phyloP scores from a whole-genome alignment of 2,113 vertebrate species.

The Mastomys natalensis region DNA sequence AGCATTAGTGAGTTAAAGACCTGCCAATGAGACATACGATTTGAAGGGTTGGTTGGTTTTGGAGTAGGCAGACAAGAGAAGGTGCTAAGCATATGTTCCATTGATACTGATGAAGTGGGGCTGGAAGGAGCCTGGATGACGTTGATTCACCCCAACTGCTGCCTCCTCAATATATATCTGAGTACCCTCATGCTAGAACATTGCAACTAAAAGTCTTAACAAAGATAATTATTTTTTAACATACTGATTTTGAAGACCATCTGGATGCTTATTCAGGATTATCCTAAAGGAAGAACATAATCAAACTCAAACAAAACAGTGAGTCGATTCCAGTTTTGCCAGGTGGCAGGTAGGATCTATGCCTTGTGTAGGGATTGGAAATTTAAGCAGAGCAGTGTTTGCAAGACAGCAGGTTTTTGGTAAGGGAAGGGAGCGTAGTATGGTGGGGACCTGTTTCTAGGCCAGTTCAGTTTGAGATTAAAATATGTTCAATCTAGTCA shows the following conservation, averaged over 20 bases:
- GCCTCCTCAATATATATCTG: constrained; percentile 43
- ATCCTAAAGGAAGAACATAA: background rate
- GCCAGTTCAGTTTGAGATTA: background rate
- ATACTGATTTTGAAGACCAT: constrained; percentile 50
- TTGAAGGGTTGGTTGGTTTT: constrained; percentile 39
- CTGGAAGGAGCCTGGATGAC: constrained; percentile 17
- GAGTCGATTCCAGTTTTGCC: background rate
- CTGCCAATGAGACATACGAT: constrained; percentile 68
- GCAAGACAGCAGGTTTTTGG: background rate
- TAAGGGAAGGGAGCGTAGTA: background rate
- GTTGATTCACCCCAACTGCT: constrained; percentile 37
- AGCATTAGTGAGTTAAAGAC: constrained; percentile 16
- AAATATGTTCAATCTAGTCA: background rate
- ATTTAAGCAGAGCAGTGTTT: background rate
- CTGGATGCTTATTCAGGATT: background rate
- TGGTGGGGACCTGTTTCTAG: background rate
- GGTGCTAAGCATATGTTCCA: constrained; percentile 57
- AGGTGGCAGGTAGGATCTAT: background rate
- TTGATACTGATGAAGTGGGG: constrained; percentile 48
- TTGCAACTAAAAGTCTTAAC: constrained; percentile 32
- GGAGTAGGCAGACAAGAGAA: constrained; percentile 54
- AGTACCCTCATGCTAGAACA: constrained; percentile 20
- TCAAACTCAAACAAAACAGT: background rate
- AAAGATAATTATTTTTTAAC: constrained; percentile 15
- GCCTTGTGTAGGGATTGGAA: background rate